Base-by-base conservation (phyloP, 2,797 vertebrate species). In the Epinephelus awoara region DNA sequence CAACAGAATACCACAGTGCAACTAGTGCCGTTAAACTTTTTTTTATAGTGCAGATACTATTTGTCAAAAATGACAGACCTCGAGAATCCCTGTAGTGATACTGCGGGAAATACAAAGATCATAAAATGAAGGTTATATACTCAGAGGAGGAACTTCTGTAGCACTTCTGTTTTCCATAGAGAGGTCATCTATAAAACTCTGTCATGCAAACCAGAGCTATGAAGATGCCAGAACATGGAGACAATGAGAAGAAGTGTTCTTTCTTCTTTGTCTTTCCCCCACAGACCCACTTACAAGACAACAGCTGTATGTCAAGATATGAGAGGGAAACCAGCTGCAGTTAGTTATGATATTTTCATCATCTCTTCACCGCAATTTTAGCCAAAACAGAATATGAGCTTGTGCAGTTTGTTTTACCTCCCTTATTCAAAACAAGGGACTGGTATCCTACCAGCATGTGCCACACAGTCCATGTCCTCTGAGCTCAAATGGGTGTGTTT, bases 151-250 rank as follows among this genome's bases (percentile, higher is more conserved):
- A 71, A 56, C 3, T 2, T 9, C 47, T 21, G 44, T 5, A 14
- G 49, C 56, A 34, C 42, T 50, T 57, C 1, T 9, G 25, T 27
- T 47, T 61, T 66, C 46, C 12, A 44, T 27, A 12, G n/a, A 55
- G 34, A 34, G 46, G 6, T 42, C 23, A 56, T 52, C 57, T 62
- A 64, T 72, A 59, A 54, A 77, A 46, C 38, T 70, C 40, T 51
- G 21, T 54, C 27, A 38, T n/a, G 25, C 27, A 69, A 71, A 59
- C 17, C 29, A 49, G 29, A 71, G 59, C 34, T 6, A 34, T 10
- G 11, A 25, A 61, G n/a, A 56, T 64, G 64, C 54, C 64, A 71
- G 68, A 49, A 77, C 68, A 72, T 64, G 63, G 55, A 74, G 40
- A 75, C 67, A 23, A 34, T 63, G n/a, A 49, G 44, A 50, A 49